Base-by-base conservation (phyloP, 2,797 vertebrate genomes). In the Harpagifer antarcticus region DNA sequence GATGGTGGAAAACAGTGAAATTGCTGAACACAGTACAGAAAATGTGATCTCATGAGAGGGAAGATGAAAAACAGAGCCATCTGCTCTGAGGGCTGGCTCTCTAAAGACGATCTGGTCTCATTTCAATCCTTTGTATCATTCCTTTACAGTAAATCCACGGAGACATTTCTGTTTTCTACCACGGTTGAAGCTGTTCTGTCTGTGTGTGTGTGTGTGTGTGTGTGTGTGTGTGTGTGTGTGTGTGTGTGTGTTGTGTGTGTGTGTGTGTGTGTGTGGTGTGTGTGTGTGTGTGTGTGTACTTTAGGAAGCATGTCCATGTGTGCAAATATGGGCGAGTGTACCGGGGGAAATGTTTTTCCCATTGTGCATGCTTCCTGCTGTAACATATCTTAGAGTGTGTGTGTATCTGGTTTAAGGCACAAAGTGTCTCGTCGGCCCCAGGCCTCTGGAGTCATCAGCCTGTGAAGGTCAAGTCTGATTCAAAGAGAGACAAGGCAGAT, bases 381-480 rank as follows among this genome's bases (percentile, higher is more conserved):
- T 78, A 83, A 80, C 63, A 76, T 74, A 84, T 83, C 74, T 80
- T 19, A 57, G 48, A 61, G 72, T 74, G 70, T 60, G 70, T 60
- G 79, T 72, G 74, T 79, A 14, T 89, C 86, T 91, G 86, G 87
- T 92, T 91, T 87, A 79, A 86, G 84, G 88, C 88, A 85, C 83
- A 89, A 77, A 80, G 73, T 71, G 78, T 91, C 88, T 91, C 83
- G 55, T 37, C 17, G 72, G 88, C 86, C 91, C 82, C 84, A 76
- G 84, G 91, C 88, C 90, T 92, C 91, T 76, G 66, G 90, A 94
- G 92, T 90, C 90, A 89, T 90, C 91, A 86, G 91, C 77, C 91
- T 93, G 93, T 94, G 92, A 94, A 94, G 92, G 93, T 94, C 91
- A 93, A 91, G 90, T 91, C 89, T 90, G 91, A 93, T 94, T 91